Evolutionary conservation across 1,140 invertebrate genomes (phyloP).

Genomic region (Euura saliciscinereae): DNA sequence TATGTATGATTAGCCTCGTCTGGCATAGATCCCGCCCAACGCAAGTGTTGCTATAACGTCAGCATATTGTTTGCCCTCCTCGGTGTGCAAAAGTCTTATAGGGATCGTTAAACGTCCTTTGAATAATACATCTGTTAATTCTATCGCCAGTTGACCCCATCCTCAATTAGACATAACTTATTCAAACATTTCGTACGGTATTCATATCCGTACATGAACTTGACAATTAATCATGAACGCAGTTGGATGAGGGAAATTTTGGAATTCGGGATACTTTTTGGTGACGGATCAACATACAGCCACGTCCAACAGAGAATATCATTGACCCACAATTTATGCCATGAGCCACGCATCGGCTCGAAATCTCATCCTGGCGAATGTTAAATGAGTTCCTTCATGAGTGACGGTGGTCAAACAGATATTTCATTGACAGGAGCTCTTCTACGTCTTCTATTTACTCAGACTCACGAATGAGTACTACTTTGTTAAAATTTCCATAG

Average conservation of each 20-base stretch:
- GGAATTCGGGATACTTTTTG: neutral
- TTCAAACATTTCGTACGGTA: neutral
- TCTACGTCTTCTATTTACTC: too few relatives aligned
- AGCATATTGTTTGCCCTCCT: neutral
- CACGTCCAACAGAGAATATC: neutral
- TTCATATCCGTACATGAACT: neutral
- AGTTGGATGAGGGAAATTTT: neutral
- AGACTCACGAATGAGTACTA: neutral
- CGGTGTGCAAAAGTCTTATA: neutral
- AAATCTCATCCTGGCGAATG: too few relatives aligned
- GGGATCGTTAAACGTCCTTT: neutral
- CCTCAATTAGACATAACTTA: neutral
- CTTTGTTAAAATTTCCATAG: neutral
- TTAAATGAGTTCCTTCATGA: too few relatives aligned
- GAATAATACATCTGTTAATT: neutral
- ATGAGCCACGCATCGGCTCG: too few relatives aligned
- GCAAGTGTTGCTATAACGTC: neutral
- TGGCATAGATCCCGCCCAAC: neutral
- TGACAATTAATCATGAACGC: neutral
- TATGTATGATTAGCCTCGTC: neutral
- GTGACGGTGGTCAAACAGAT: too few relatives aligned
- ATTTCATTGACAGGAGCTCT: too few relatives aligned
- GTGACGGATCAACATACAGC: neutral
- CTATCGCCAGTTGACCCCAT: neutral
- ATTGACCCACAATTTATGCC: neutral